Base-by-base conservation (phyloP, 2,888 invertebrate species). In the Archips crataeganus region DNA sequence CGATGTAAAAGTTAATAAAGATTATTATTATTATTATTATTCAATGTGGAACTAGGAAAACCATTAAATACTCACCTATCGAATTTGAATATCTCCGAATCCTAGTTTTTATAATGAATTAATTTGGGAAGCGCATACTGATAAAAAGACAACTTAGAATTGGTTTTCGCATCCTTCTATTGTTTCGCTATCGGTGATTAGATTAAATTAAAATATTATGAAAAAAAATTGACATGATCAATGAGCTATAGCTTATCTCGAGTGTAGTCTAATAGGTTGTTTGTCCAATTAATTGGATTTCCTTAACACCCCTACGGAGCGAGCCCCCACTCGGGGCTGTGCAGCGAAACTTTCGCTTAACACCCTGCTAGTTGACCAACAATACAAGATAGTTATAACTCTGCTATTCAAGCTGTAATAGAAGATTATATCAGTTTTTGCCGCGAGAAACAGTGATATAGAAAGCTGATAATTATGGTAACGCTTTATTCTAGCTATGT, bases 281-380 rank as follows among this genome's bases (percentile, higher is more conserved):
- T 91, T 90, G 90, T 89, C 84, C 85, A 87, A 86, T 90, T 91
- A 92, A 91, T 91, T 91, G 90, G 87, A 90, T 90, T 87, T 86
- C 85, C 85, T 83, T 82, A 81, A 81, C 79, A 77, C 77, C 77
- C 79, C 76, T 62, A 13, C 5, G 54, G 47, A 65, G 63, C 68
- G 47, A 64, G 59, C 74, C 75, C 75, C 75, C 72, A 64, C 78
- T 75, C 71, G 66, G 71, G 65, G 60, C 65, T 63, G 47, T 59
- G 57, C 69, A 70, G 69, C n/a, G 67, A 62, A 71, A 69, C 64
- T 75, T 69, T 75, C 74, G 68, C 64, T 67, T 67, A 64, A 75
- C 70, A 63, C 71, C 83, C 47, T 10, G 8, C 34, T 42, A 51
- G 59, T 71, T 65, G 60, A 61, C 57, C 57, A 57, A 57, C 57